These are phyloP conservation scores for Rhynchomys soricoides DNA, from an alignment of 2,113 vertebrate species.

Conservation along the genomic window DNA sequence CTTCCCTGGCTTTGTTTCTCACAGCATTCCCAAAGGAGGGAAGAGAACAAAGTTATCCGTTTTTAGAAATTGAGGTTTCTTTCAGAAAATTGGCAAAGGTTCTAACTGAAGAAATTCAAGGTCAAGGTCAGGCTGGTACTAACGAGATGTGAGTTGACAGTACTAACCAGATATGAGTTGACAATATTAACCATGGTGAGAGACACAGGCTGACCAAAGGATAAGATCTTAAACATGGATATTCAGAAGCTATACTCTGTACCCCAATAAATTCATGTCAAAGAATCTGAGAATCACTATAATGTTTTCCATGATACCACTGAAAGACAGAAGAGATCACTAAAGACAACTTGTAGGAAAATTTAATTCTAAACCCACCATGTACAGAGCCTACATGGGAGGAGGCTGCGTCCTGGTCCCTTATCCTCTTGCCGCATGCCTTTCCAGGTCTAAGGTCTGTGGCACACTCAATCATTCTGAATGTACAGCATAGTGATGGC, in stretches of 20 bases:
- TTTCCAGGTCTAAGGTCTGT: not conserved
- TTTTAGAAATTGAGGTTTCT: constrained; percentile 16
- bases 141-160: not conserved
- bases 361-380: not conserved
- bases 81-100: constrained; percentile 10
- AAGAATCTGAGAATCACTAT: not conserved
- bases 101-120: constrained; percentile 31
- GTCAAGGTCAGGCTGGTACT: not conserved
- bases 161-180: too few species aligned
- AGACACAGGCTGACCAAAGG: constrained; percentile 20
- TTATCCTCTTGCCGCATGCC: not conserved
- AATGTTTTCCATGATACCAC: not conserved
- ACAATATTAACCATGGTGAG: not conserved
- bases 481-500: rapidly evolving
- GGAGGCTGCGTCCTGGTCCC: not conserved
- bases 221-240: not conserved
- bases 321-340: not conserved
- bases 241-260: not conserved
- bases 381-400: not conserved
- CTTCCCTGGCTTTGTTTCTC: not conserved
- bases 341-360: not conserved
- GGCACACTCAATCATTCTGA: not conserved
- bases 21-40: not conserved
- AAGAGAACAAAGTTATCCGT: constrained; percentile 2
- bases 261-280: not conserved